Evolutionary conservation across 2,797 vertebrate genomes (phyloP), one percentile per base, ranked within the genome.

Genomic region (Neosilurus mollespiculum): DNA sequence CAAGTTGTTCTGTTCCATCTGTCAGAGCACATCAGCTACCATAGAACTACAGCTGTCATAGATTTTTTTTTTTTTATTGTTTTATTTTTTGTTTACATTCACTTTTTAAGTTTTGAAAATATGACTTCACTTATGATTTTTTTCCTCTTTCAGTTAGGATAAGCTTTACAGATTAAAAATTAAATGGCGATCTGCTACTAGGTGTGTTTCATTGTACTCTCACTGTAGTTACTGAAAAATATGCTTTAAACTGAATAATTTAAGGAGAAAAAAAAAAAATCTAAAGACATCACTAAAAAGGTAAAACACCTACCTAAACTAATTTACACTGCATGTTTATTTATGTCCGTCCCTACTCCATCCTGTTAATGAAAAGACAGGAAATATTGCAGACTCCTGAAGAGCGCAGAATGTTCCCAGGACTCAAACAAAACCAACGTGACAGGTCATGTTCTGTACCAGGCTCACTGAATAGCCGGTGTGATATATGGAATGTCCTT

Each of bases 401-500:
- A 83, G 88, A 58, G 78, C 5, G 67, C 61, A 83, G 18, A 24
- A 49, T 65, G 81, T 86, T 87, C 78, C 58, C 78, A 83, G 70
- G 85, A 85, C 70, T 81, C 62, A 14, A 72, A 78, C 77, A 81
- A 84, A 78, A 85, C 70, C 81, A 80, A 26, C 24, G 70, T 85
- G 82, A 83, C 83, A 81, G 85, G 72, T 66, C 15, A 11, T 88
- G 80, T 77, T 79, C 84, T 84, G 86, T 66, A 85, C 54, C 61
- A 51, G 82, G 73, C 56, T 77, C 49, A 62, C 80, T 85, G 86
- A 86, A 86, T 88, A 88, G 84, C 80, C 81, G 71, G 76, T 65
- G 84, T 88, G 87, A 87, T 86, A 84, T 88, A 86, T 88, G 85
- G 84, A 86, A 84, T 83, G 81, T 88, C 84, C 78, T 86, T 86